Evolutionary conservation across 2,113 vertebrate species (phyloP).

Genomic region (Pongo abelii): DNA sequence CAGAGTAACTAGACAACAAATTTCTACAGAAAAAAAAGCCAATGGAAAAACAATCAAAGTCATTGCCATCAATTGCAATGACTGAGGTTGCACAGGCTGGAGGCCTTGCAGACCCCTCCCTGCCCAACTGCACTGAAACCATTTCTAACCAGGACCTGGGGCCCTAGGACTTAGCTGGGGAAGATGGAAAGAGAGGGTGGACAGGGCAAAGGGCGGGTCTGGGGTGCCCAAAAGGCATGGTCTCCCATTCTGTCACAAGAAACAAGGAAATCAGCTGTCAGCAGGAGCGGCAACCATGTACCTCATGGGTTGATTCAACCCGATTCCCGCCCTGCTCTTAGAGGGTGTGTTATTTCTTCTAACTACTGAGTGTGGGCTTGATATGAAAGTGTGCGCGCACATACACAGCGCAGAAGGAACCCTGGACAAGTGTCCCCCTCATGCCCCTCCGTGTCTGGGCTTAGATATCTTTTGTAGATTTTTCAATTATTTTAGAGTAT

Average conservation of each 20-base stretch:
- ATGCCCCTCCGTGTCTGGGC: not conserved
- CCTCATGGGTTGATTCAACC: not conserved
- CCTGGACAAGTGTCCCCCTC: slow-evolving; percentile 49
- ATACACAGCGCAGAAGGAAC: slow-evolving; percentile 48
- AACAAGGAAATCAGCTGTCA: slow-evolving; percentile 14
- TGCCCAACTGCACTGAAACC: not conserved
- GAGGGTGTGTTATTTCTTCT: slow-evolving; percentile 16
- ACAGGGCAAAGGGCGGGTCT: not conserved
- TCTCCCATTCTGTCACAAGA: not conserved
- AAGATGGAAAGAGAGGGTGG: not conserved
- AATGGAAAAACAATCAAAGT: slow-evolving; percentile 93
- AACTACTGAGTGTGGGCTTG: slow-evolving; percentile 39
- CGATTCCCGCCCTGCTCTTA: not conserved
- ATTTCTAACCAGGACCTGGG: not conserved
- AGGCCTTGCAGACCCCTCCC: not conserved
- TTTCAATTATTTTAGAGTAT: not conserved
- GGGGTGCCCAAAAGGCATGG: not conserved
- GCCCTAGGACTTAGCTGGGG: not conserved
- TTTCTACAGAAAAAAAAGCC: slow-evolving; percentile 87
- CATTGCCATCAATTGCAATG: slow-evolving; percentile 89
- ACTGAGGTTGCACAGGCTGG: slow-evolving; percentile 85
- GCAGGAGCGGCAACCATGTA: rapidly evolving
- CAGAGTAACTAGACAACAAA: slow-evolving; percentile 91
- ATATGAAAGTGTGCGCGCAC: slow-evolving; percentile 57
- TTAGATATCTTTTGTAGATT: not conserved